Percentiles rank a stretch among this genome's conserved stretches.
Evolutionary conservation across 1,140 invertebrate species (phyloP).

Genomic region (Dolichoris vasculosae): DNA sequence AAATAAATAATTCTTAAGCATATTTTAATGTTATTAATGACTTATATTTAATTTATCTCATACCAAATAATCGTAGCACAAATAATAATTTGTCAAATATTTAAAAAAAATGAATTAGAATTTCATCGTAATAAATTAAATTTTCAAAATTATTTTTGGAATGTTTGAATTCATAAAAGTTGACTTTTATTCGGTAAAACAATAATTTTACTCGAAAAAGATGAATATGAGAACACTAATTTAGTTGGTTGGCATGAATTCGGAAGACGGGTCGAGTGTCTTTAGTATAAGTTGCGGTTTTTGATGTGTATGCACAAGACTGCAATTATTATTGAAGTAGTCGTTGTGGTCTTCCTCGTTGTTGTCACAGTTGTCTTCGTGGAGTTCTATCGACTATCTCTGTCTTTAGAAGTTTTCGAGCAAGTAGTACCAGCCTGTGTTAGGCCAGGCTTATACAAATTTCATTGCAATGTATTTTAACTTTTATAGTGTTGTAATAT

Average conservation of each 20-base stretch:
- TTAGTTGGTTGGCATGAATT: slow-evolving; percentile 48
- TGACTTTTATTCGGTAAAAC: not conserved
- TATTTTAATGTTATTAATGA: too few relatives aligned
- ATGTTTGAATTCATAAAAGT: too few relatives aligned
- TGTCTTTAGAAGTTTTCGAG: slow-evolving; percentile 26
- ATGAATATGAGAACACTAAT: slow-evolving; percentile 52
- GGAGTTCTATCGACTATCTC: not conserved
- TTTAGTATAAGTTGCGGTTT: slow-evolving; percentile 14
- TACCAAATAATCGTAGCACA: too few relatives aligned
- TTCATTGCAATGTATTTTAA: not conserved
- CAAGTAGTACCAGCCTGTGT: slow-evolving; percentile 69
- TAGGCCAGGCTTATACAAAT: slow-evolving; percentile 59
- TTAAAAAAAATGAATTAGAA: too few relatives aligned
- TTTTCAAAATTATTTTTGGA: too few relatives aligned
- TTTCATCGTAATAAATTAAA: too few relatives aligned
- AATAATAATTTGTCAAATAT: too few relatives aligned
- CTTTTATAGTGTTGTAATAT: not conserved
- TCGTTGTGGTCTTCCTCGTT: not conserved
- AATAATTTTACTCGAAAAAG: not conserved
- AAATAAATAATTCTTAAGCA: too few relatives aligned
- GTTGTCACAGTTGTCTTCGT: not conserved
- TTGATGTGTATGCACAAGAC: slow-evolving; percentile 9
- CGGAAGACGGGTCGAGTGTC: slow-evolving; percentile 37
- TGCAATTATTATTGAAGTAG: slow-evolving; percentile 31
- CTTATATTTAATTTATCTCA: too few relatives aligned